phyloP scores from a whole-genome alignment of 2,113 vertebrate genomes.

The Phylloscopus whistleri region DNA sequence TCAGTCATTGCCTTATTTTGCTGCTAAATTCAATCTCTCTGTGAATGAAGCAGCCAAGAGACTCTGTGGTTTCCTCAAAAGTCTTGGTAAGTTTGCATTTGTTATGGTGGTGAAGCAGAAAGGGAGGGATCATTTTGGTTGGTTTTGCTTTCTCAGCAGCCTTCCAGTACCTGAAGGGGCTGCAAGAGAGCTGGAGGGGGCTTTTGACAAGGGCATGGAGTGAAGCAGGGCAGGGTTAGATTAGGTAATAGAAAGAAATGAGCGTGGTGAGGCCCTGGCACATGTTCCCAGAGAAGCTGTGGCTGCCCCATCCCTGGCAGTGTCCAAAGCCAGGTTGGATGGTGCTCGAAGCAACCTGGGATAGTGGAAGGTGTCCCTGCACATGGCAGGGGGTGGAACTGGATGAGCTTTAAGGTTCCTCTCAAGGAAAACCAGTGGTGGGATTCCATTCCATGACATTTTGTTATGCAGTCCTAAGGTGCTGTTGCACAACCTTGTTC shows the following conservation, averaged over 20 bases:
- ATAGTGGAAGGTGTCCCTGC: not conserved
- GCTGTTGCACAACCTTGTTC: not conserved
- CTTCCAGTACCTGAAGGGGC: not conserved
- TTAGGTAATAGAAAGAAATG: not conserved
- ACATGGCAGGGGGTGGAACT: not conserved
- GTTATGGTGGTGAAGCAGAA: not conserved
- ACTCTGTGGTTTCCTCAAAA: conserved; percentile 92
- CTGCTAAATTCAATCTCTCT: conserved; percentile 85
- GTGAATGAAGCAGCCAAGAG: conserved; percentile 85
- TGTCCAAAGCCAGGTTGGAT: not conserved
- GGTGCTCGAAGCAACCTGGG: not conserved
- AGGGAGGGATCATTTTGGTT: not conserved
- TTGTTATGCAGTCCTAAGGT: not conserved
- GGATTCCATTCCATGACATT: not conserved
- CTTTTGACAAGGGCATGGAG: not conserved
- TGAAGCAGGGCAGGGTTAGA: not conserved
- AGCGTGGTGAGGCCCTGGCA: not conserved
- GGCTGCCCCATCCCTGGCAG: not conserved
- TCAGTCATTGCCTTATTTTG: conserved; percentile 89
- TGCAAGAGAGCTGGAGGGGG: not conserved
- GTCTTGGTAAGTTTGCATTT: conserved; percentile 79
- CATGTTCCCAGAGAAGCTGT: not conserved
- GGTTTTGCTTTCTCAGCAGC: not conserved
- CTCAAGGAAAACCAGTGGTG: not conserved
- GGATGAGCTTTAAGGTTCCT: not conserved